Evolutionary conservation across 2,113 vertebrate species (phyloP).

Genomic region (Pitta sordida): DNA sequence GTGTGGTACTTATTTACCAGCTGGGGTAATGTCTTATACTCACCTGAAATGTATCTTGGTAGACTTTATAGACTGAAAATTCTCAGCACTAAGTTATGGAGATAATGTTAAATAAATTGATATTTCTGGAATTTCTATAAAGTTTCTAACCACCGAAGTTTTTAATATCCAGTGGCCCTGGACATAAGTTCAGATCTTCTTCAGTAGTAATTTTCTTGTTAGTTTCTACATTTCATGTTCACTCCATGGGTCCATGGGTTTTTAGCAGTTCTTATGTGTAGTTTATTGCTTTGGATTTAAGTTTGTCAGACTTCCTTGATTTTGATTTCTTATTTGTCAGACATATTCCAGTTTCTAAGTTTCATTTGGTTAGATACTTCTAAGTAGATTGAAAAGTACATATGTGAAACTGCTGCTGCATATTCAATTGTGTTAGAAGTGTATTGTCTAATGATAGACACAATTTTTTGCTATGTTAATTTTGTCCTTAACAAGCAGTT

Average conservation of each 20-base stretch:
- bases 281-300: not conserved
- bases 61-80: not conserved
- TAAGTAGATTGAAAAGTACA: not conserved
- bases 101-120: not conserved
- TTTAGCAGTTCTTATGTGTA: not conserved
- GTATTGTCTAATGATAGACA: no score
- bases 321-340: not conserved
- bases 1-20: not conserved
- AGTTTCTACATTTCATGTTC: not conserved
- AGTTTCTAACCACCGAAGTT: rapidly evolving
- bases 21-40: not conserved
- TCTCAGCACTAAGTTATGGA: not conserved
- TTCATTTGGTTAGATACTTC: not conserved
- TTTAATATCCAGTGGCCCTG: rapidly evolving
- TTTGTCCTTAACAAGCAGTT: not conserved
- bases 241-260: not conserved
- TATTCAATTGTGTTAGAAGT: no score
- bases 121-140: not conserved
- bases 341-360: not conserved
- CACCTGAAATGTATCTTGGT: not conserved
- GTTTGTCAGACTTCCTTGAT: not conserved
- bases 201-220: not conserved
- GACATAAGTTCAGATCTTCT: not conserved
- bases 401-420: not conserved
- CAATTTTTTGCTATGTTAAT: no score